Evolutionary conservation across 2,113 vertebrate genomes (phyloP), one percentile per base, ranked within the genome.

Genomic region (Hucho hucho): DNA sequence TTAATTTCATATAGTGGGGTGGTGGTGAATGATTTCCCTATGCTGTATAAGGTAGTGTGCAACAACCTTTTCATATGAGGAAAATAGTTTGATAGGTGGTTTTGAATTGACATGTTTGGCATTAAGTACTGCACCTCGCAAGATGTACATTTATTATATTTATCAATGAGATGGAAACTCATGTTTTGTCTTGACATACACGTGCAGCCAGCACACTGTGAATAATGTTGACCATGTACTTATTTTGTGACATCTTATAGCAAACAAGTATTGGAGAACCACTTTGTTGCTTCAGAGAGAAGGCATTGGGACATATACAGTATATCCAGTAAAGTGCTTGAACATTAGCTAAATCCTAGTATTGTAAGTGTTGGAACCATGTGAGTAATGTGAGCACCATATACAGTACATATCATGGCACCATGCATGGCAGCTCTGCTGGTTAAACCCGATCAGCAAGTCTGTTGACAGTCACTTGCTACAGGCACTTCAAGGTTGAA

Each of bases 371-470:
- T 58, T 46, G 4, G 43, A 43, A 43, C 76, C 72, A 69, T 70
- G 67, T 63, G 63, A n/a, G 46, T 14, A 47, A 66, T 37, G 37
- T 9, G 37, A 37, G 9, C 37, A 37, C 2, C 2, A 7, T 37
- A 2, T 37, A 32, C 63, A 2, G 7, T 37, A 32, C 58, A 2
- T 1, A 29, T 18, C 58, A 71, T 66, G 43, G 61, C 49, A 53
- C 3, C 32, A 37, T 37, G 32, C 32, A 7, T 37, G 37, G 37
- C 37, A 9, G 37, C 3, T 67, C 14, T 32, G 47, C 75, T 76
- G 32, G 83, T 72, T 37, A 49, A 84, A 82, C 87, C 59, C 46
- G 87, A 77, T 75, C 56, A 76, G 69, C 87, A 46, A 20, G 82
- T 80, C 24, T 61, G 68, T 22, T 53, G 14, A 20, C 46, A 72